Conservation (phyloP, 1,140 invertebrate genomes). For the Lerema accius region DNA sequence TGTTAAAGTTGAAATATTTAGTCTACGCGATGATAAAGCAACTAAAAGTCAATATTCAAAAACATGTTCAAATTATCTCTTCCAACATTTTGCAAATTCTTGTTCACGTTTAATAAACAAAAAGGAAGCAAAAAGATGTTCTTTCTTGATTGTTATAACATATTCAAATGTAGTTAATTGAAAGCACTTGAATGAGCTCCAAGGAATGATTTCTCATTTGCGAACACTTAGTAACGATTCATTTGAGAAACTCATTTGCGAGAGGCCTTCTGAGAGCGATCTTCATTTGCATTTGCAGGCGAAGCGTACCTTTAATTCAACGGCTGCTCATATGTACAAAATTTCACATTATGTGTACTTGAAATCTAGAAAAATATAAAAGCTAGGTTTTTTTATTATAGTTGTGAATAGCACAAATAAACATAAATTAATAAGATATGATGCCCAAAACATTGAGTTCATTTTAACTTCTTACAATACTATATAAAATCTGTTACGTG, state of each 20-base stretch:
- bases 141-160: neutral
- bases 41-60: too few species aligned
- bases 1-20: too few species aligned
- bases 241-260: conserved; percentile 72
- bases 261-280: conserved; percentile 55
- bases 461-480: too few species aligned
- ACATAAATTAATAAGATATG: too few species aligned
- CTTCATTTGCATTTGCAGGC: conserved; percentile 64
- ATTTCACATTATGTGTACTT: neutral
- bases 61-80: too few species aligned
- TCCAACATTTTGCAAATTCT: too few species aligned
- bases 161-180: conserved; percentile 44
- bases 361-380: neutral
- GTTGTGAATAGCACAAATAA: too few species aligned
- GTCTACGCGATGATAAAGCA: too few species aligned
- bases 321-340: conserved; percentile 31
- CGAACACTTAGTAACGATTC: conserved; percentile 63
- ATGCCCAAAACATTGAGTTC: too few species aligned
- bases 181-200: conserved; percentile 48
- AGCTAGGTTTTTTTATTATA: too few species aligned
- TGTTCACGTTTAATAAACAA: too few species aligned
- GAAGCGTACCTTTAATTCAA: conserved; percentile 31
- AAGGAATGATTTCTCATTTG: conserved; percentile 61
- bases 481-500: too few species aligned
- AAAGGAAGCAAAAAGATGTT: neutral